Evolutionary conservation across 2,113 vertebrate genomes (phyloP), one percentile per base, ranked within the genome.

Genomic region (Cephalopterus ornatus): DNA sequence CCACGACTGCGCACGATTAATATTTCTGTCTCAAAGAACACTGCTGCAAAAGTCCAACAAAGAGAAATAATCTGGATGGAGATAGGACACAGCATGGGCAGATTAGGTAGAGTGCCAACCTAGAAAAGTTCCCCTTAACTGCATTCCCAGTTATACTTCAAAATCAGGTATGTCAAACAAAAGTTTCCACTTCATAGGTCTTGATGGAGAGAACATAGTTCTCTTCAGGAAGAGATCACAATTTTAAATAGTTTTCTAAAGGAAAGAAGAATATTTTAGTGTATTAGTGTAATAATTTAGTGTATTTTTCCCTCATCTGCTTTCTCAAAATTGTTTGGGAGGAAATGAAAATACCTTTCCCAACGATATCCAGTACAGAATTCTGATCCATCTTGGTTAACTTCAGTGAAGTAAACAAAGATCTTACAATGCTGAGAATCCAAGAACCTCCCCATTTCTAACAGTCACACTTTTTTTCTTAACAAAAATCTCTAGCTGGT

Each of bases 401-500:
- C 81, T 74, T 62, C 11, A 37, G 5, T 37, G 8, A 85, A 61
- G 14, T 41, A 79, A 88, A 50, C 13, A 78, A 56, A 24, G 11
- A 67, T 19, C 8, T 92, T 68, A 49, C 0, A 42, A 18, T 0
- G 3, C 30, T 37, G 47, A 76, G 35, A 79, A 75, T n/a, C 18
- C 0, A 0, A 83, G 55, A 84, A 70, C 3, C 3, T 33, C 26
- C 17, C 7, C 11, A 33, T 20, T 42, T 79, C n/a, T 65, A 80
- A 44, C 4, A 72, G 32, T 80, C 27, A 68, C 5, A 14, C 24
- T 28, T 14, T 15, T 71, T 85, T 62, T 59, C 33, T 32, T 17
- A 52, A 47, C 2, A 76, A 49, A 80, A 49, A 21, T 12, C 20
- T 35, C 41, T 28, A 50, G 11, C 24, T 41, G 9, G 2, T 37